Percentiles rank a stretch among this genome's conserved stretches.
Conservation (phyloP, 92 coral and sea anemone species). For the Zoanthus sansibaricus region DNA sequence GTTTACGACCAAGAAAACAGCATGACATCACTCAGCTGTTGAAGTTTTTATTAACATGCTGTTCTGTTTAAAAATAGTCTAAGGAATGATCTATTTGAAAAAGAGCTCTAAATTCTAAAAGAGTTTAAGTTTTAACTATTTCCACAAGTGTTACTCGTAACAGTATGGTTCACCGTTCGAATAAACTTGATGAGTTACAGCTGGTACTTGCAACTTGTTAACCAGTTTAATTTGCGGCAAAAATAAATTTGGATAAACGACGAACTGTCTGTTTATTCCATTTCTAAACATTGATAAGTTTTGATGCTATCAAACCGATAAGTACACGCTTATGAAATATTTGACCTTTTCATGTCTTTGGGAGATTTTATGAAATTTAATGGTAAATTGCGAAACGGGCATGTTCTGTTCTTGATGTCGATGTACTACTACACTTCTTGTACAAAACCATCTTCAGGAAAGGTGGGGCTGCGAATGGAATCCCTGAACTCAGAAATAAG, state of each 20-base stretch:
- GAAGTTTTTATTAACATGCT: no score
- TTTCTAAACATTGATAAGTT: neutral
- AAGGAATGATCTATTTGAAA: no score
- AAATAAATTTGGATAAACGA: neutral
- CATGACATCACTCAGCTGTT: no score
- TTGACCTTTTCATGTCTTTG: neutral
- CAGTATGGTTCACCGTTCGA: no score
- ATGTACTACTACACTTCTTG: neutral
- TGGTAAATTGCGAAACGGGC: neutral
- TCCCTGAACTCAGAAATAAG: neutral
- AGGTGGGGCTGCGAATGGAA: slow-evolving; percentile 15
- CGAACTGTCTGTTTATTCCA: slow-evolving; percentile 1
- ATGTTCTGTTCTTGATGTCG: neutral
- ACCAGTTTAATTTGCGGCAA: neutral
- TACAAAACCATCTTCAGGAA: slow-evolving; percentile 9
- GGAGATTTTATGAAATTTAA: neutral
- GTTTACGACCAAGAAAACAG: no score
- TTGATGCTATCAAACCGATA: neutral
- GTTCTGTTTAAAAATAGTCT: no score
- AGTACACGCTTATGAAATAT: neutral
- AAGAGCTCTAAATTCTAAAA: no score
- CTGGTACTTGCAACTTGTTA: neutral
- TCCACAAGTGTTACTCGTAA: no score
- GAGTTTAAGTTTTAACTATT: no score
- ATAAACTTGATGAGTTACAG: neutral